Percentiles rank a stretch among this genome's conserved stretches.
phyloP scores from a whole-genome alignment of 2,797 vertebrate species.

The Trachurus trachurus region DNA sequence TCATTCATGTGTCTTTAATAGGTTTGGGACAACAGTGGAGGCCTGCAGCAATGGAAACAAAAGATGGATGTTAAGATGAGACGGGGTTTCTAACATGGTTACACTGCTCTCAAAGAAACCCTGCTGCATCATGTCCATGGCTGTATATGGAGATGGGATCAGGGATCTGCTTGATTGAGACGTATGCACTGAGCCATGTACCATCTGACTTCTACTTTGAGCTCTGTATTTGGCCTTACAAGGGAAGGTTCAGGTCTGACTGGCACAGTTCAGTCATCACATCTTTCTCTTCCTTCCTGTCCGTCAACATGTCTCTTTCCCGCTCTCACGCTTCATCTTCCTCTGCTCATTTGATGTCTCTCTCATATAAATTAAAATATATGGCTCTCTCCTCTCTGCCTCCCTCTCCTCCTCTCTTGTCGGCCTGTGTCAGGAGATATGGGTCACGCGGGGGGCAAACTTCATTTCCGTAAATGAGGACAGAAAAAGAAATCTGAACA shows the following conservation, averaged over 20 bases:
- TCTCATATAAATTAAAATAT: slow-evolving; percentile 47
- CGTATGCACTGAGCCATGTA: slow-evolving; percentile 40
- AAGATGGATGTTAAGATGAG: slow-evolving; percentile 15
- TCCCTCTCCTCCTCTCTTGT: slow-evolving; percentile 20
- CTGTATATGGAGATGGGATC: slow-evolving; percentile 69
- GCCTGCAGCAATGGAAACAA: not conserved
- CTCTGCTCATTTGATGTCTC: slow-evolving; percentile 4
- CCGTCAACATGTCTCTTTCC: slow-evolving; percentile 17
- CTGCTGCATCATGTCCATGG: slow-evolving; percentile 10
- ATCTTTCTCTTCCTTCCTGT: slow-evolving; percentile 18
- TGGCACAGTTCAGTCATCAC: slow-evolving; percentile 8
- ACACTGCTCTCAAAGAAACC: slow-evolving; percentile 12
- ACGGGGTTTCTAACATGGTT: slow-evolving; percentile 7
- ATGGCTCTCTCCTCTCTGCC: slow-evolving; percentile 11
- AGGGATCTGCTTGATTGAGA: slow-evolving; percentile 55
- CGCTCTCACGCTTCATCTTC: slow-evolving; percentile 8
- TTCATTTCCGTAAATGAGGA: slow-evolving; percentile 85
- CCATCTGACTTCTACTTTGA: slow-evolving; percentile 40
- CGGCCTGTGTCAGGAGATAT: slow-evolving; percentile 59
- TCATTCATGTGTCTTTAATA: not conserved
- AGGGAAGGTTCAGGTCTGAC: slow-evolving; percentile 50
- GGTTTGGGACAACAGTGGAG: not conserved
- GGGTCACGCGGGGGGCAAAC: slow-evolving; percentile 74
- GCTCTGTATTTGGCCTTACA: slow-evolving; percentile 57
- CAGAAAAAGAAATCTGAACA: slow-evolving; percentile 80